Evolutionary conservation across 1,140 invertebrate species (phyloP).

Genomic region (Bombus consobrinus): DNA sequence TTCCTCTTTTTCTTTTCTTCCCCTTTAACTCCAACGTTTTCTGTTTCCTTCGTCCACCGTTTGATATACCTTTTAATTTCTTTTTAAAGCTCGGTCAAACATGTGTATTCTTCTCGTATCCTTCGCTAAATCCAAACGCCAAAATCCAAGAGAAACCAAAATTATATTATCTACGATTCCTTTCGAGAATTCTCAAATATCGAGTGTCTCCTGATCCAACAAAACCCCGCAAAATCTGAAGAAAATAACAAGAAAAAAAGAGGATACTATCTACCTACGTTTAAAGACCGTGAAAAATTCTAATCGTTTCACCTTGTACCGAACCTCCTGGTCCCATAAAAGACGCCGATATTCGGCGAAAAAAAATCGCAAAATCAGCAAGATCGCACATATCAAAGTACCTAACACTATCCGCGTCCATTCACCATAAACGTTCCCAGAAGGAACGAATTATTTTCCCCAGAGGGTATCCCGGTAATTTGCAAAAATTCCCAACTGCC

Average conservation of each 20-base stretch:
- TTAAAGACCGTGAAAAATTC: too few relatives aligned
- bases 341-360: accelerated
- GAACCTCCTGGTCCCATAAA: too few relatives aligned
- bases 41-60: neutral
- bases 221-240: neutral
- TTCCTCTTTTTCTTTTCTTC: neutral
- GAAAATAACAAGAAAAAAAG: neutral
- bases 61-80: neutral
- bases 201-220: neutral
- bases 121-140: neutral
- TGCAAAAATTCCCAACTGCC: constrained; percentile 38
- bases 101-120: neutral
- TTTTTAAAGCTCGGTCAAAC: neutral
- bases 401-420: neutral
- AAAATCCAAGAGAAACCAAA: neutral
- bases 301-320: too few relatives aligned
- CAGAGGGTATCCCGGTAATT: neutral
- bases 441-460: neutral
- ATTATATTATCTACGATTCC: neutral
- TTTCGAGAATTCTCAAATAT: neutral
- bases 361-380: neutral
- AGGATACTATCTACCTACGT: too few relatives aligned
- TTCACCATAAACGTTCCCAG: neutral
- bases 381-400: neutral
- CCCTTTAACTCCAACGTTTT: neutral